Evolutionary conservation across 2,797 vertebrate species (phyloP).

Genomic region (Galaxias olidus): DNA sequence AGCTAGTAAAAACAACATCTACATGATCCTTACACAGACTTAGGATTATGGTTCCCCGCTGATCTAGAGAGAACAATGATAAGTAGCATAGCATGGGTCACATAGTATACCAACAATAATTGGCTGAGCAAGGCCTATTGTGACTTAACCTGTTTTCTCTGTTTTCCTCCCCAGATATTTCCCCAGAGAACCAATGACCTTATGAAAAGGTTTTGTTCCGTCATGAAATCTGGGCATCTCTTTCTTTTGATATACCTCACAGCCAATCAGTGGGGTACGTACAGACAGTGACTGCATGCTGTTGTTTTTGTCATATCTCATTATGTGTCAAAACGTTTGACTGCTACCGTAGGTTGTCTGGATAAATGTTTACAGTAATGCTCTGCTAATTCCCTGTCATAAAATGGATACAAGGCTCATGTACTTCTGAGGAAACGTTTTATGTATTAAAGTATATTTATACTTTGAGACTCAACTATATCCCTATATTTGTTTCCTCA

Average conservation of each 20-base stretch:
- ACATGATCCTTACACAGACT: background rate
- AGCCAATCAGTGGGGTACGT: conserved; percentile 49
- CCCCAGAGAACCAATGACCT: conserved; percentile 29
- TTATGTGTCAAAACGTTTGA: too few relatives aligned
- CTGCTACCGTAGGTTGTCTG: too few relatives aligned
- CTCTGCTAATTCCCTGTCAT: too few relatives aligned
- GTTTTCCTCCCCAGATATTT: conserved; percentile 47
- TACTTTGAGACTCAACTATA: too few relatives aligned
- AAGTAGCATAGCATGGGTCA: background rate
- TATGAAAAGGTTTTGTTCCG: conserved; percentile 46
- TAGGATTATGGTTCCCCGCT: background rate
- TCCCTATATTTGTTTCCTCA: conserved; percentile 19
- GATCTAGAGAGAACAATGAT: background rate
- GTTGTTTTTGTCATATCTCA: too few relatives aligned
- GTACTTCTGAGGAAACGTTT: too few relatives aligned
- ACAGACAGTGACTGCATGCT: background rate
- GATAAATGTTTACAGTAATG: too few relatives aligned
- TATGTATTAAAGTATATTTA: too few relatives aligned
- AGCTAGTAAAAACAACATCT: conserved; percentile 10
- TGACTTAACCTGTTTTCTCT: conserved; percentile 20
- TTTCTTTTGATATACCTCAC: conserved; percentile 60
- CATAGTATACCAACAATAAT: too few relatives aligned
- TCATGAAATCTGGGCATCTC: conserved; percentile 52
- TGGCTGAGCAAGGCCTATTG: too few relatives aligned
- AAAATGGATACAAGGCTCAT: too few relatives aligned